Base-by-base conservation (phyloP, 37 sponge, comb jelly and placozoan genomes). In the Beroe forskalii region DNA sequence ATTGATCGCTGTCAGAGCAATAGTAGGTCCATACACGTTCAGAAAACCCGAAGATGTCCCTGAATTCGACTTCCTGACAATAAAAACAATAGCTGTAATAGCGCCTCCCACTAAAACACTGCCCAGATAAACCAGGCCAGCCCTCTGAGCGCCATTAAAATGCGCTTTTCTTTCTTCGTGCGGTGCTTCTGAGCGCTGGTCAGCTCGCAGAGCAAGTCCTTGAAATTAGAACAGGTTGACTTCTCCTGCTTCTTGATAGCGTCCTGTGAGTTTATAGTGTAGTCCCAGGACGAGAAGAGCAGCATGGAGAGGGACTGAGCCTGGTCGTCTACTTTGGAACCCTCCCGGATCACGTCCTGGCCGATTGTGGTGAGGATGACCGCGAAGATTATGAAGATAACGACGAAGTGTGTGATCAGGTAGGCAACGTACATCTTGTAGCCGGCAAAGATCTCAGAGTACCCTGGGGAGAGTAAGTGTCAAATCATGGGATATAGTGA, bases 171-270 rank as follows among this genome's bases (percentile, higher is more conserved):
- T 30, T n/a, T 80, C 24, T 23, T 17, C 8, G 86, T 80, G 4
- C 86, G 86, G n/a, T 80, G 38, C 55, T 80, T 80, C 31, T 80
- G 28, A 42, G 86, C 86, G 31, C 86, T 80, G 9, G 55, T 80
- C n/a, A 80, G 55, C 86, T 80, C 86, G 30, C 86, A 80, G 30
- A 80, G 55, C 55, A 80, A 80, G 35, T 80, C 86, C 86, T 80
- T 80, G 86, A 80, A 80, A 25, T 80, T 80, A 1, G 86, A 80
- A 43, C 55, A 35, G 30, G 86, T 80, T 1, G 86, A 80, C 42
- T 80, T 80, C 55, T 80, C 38, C 30, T 44, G 86, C 35, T 80
- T 80, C 31, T 80, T 38, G 30, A 80, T 80, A 0, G 86, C 86
- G 27, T 80, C 86, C 0, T 6, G 44, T 6, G 55, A 44, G 55